phyloP scores from a whole-genome alignment of 2,113 vertebrate species.

The Bombycilla garrulus region DNA sequence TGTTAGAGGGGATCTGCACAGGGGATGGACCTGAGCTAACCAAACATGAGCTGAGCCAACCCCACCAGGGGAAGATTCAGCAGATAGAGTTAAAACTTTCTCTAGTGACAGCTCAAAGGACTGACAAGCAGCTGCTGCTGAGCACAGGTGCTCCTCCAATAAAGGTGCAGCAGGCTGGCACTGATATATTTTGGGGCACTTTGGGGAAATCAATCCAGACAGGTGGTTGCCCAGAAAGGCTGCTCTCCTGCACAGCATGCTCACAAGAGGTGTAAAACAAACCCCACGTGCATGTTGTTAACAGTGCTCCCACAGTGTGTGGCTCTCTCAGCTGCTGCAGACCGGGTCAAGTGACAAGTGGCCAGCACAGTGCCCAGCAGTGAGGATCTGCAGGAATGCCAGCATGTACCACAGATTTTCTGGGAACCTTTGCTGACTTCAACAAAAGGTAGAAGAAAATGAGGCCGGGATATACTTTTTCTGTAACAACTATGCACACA shows the following conservation, averaged over 20 bases:
- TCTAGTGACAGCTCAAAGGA: neutral
- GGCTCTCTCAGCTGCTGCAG: conserved; percentile 17
- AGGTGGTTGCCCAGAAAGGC: conserved; percentile 41
- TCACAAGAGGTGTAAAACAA: neutral
- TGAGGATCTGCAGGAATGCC: neutral
- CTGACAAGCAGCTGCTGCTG: conserved; percentile 41
- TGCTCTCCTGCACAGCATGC: neutral
- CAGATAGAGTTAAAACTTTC: neutral
- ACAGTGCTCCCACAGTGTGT: neutral
- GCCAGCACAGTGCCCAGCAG: neutral
- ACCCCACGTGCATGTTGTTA: neutral
- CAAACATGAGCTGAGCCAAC: neutral
- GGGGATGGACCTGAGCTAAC: neutral
- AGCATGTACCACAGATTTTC: neutral
- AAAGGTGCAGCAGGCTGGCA: conserved; percentile 12
- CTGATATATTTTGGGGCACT: neutral
- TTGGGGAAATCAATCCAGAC: conserved; percentile 27
- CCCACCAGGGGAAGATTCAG: neutral
- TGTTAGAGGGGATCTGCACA: neutral
- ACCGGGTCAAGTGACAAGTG: neutral
- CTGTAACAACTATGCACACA: neutral
- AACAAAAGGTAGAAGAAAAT: neutral
- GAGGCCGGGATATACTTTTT: neutral
- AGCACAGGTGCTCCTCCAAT: conserved; percentile 12
- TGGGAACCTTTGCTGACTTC: neutral